phyloP scores from a whole-genome alignment of 2,113 vertebrate genomes.

The Atractosteus spatula region DNA sequence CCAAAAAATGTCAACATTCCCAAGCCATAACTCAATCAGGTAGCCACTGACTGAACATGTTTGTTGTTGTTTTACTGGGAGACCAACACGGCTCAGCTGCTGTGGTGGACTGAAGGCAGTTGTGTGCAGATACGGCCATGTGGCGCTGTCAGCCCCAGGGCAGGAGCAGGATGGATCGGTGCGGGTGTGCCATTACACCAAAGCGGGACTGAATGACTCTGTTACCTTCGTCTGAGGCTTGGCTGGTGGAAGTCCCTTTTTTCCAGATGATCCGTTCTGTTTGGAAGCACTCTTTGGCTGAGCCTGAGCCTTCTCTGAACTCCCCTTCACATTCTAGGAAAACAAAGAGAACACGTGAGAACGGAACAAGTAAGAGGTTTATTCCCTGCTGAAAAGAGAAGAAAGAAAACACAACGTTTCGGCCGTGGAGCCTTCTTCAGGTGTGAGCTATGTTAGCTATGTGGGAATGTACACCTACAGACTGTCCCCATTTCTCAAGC shows the following conservation, averaged over 20 bases:
- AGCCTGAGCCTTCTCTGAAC: constrained; percentile 37
- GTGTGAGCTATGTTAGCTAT: too few species aligned
- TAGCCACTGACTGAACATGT: too few species aligned
- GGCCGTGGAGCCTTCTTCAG: too few species aligned
- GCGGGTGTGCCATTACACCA: not conserved
- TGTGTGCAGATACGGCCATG: too few species aligned
- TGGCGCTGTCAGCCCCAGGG: not conserved
- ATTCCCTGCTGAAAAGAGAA: too few species aligned
- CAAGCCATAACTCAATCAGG: not conserved
- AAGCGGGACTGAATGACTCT: not conserved
- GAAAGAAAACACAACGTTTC: too few species aligned
- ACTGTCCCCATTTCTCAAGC: too few species aligned
- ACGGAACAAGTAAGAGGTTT: constrained; percentile 8
- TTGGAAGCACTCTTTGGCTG: constrained; percentile 49
- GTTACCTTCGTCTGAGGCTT: constrained; percentile 58
- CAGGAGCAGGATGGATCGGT: not conserved
- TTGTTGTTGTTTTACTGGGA: too few species aligned
- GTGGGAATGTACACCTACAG: too few species aligned
- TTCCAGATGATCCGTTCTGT: constrained; percentile 59
- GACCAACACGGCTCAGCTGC: too few species aligned
- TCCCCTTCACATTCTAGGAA: constrained; percentile 38
- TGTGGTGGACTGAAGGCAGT: too few species aligned
- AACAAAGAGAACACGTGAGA: not conserved
- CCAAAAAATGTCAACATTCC: too few species aligned
- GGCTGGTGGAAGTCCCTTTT: constrained; percentile 43